phyloP scores from a whole-genome alignment of 2,113 vertebrate species.

The Phrynosoma blainvillii region DNA sequence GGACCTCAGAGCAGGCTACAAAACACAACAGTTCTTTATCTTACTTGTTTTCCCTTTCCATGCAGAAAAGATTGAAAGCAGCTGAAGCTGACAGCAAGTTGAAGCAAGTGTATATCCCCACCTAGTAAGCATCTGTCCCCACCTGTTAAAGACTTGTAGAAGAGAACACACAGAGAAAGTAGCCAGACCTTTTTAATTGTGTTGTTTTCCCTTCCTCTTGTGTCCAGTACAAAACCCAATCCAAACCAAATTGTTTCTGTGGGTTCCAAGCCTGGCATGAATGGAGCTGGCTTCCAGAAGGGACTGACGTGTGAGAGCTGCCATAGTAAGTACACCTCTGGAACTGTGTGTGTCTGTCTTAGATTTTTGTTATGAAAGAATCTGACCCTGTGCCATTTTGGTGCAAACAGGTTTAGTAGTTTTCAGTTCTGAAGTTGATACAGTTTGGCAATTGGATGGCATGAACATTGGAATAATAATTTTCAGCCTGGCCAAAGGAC shows the following conservation, averaged over 20 bases:
- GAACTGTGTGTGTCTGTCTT: background rate
- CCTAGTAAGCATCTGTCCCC: conserved; percentile 82
- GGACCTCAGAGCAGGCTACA: background rate
- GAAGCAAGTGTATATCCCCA: conserved; percentile 95
- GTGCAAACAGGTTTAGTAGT: background rate
- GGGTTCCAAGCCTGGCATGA: conserved; percentile 90
- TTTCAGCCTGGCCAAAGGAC: background rate
- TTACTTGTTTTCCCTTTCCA: background rate
- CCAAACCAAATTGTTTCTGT: conserved; percentile 94
- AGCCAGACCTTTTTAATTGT: background rate
- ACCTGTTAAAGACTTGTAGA: background rate
- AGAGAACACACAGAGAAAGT: background rate
- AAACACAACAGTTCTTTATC: background rate
- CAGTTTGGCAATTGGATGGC: background rate
- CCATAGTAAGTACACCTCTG: conserved; percentile 84
- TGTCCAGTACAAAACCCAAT: conserved; percentile 89
- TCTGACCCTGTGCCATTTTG: background rate
- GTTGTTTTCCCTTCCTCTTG: background rate
- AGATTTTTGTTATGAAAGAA: background rate
- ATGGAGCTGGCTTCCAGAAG: conserved; percentile 91
- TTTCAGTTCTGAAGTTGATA: no score
- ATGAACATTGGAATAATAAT: background rate
- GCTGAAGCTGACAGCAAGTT: conserved; percentile 93
- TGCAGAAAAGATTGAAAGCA: conserved; percentile 91
- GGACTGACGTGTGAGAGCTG: conserved; percentile 94